Evolutionary conservation across 1,140 invertebrate species (phyloP).

Genomic region (Aricia agestis): DNA sequence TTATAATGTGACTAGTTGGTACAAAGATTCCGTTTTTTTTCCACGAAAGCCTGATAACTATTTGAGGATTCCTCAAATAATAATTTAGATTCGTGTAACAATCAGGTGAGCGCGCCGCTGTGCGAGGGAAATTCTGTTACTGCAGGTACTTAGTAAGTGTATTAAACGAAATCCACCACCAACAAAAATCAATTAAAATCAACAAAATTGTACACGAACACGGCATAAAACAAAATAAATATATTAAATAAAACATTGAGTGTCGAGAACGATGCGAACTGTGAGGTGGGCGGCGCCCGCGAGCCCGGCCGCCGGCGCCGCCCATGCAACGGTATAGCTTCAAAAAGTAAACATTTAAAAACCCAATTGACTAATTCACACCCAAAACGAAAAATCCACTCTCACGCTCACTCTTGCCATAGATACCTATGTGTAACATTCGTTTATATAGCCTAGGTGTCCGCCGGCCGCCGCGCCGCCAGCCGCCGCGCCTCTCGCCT

Average conservation of each 20-base stretch:
- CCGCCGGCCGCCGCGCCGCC: slow-evolving; percentile 63
- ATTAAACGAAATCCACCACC: slow-evolving; percentile 76
- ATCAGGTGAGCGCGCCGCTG: slow-evolving; percentile 29
- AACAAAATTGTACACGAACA: slow-evolving; percentile 75
- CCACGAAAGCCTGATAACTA: neutral
- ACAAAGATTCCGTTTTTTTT: neutral
- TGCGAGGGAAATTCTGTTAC: slow-evolving; percentile 45
- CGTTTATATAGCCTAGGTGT: slow-evolving; percentile 71
- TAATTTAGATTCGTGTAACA: neutral
- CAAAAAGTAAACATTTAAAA: slow-evolving; percentile 74
- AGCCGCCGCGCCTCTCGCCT: slow-evolving; percentile 62
- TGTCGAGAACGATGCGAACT: slow-evolving; percentile 70
- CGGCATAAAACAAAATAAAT: slow-evolving; percentile 69
- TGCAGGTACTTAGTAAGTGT: slow-evolving; percentile 57
- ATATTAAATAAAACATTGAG: slow-evolving; percentile 67
- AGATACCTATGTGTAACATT: slow-evolving; percentile 75
- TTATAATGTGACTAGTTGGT: neutral
- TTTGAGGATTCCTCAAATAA: neutral
- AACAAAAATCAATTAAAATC: slow-evolving; percentile 73
- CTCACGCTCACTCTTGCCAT: slow-evolving; percentile 75
- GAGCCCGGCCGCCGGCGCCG: slow-evolving; percentile 51
- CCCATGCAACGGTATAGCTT: slow-evolving; percentile 68
- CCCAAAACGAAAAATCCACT: slow-evolving; percentile 76
- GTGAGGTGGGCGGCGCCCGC: slow-evolving; percentile 64
- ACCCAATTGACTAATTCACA: slow-evolving; percentile 76